Percentiles rank a stretch among this genome's conserved stretches.
Conservation (phyloP, 2,113 vertebrate genomes). For the Gnathonemus echidnorhynchus region DNA sequence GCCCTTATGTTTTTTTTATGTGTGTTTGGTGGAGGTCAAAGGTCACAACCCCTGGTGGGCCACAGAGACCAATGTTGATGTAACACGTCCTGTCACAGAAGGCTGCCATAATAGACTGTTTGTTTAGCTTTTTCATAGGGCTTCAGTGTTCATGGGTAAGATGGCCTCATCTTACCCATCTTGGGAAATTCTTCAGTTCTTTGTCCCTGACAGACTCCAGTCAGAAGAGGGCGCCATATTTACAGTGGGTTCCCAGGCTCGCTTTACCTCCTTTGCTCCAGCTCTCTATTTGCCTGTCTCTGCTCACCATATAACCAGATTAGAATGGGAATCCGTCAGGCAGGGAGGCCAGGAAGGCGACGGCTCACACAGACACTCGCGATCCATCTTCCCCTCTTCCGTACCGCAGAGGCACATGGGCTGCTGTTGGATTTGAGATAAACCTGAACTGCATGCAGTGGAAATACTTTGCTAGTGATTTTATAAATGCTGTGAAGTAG, state of each 20-base stretch:
- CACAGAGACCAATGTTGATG: neutral
- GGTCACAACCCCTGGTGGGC: neutral
- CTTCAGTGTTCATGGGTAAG: neutral
- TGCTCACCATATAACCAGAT: constrained; percentile 12
- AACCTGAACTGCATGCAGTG: neutral
- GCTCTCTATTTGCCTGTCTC: neutral
- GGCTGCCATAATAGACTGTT: neutral
- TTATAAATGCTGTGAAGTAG: neutral
- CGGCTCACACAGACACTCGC: neutral
- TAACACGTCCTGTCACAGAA: neutral
- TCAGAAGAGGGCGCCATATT: neutral
- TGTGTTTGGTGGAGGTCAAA: neutral
- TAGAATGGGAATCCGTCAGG: neutral
- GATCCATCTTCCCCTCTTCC: neutral
- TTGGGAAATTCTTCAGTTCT: neutral
- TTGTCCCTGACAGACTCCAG: neutral
- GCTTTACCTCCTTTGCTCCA: neutral
- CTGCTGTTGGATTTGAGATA: neutral
- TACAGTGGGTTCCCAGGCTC: neutral
- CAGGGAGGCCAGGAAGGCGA: neutral
- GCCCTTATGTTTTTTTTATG: neutral
- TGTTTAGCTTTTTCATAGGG: neutral
- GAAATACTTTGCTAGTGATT: neutral
- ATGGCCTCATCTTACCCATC: neutral
- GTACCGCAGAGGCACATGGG: neutral